Evolutionary conservation across 1,140 invertebrate species (phyloP).

Genomic region (Trigoniulus corallinus): DNA sequence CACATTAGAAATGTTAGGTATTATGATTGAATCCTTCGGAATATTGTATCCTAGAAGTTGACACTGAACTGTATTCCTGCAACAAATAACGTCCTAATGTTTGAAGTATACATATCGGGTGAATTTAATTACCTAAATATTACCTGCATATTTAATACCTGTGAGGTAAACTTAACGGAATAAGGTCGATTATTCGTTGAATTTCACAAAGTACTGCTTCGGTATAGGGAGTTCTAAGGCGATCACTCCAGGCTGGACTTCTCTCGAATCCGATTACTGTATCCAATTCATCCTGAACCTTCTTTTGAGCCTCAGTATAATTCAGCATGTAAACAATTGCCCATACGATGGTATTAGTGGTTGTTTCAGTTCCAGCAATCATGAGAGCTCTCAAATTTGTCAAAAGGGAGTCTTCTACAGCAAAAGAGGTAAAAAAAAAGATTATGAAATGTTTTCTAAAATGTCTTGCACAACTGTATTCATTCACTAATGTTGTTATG

Average conservation of each 20-base stretch:
- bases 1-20: too few species aligned
- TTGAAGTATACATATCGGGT: too few species aligned
- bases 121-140: too few species aligned
- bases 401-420: constrained; percentile 3
- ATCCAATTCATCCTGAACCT: constrained; percentile 23
- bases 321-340: constrained; percentile 24
- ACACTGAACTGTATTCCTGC: too few species aligned
- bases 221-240: constrained; percentile 16
- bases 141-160: background rate
- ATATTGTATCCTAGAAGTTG: too few species aligned
- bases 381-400: constrained; percentile 19
- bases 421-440: background rate
- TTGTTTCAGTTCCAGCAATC: constrained; percentile 28
- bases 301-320: constrained; percentile 23
- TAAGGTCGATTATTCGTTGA: constrained; percentile 9
- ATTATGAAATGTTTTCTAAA: background rate
- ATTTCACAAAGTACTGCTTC: constrained; percentile 19
- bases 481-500: too few species aligned
- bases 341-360: constrained; percentile 26
- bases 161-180: constrained; percentile 13
- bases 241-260: constrained; percentile 17
- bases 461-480: background rate
- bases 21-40: too few species aligned
- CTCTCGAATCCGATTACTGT: constrained; percentile 17
- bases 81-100: too few species aligned